A percentile compares a stretch with the other conserved stretches of the same genome.
These are phyloP conservation scores for Andrena cerasifolii DNA, from an alignment of 1,140 invertebrate species.

Conservation along the genomic window DNA sequence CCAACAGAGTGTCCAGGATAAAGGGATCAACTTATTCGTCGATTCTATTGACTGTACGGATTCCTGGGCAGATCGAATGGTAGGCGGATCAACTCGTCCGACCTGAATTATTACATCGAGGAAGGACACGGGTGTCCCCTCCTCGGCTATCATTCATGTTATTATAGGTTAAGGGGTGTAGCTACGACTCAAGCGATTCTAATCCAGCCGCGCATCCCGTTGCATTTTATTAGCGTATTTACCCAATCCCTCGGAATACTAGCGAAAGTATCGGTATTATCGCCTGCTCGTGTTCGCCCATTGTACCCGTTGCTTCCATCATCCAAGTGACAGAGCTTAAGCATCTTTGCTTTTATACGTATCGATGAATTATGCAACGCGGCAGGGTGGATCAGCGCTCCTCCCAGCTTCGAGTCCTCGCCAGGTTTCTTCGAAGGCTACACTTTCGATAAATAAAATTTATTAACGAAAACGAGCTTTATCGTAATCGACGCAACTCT, in stretches of 20 bases:
- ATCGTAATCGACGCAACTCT: background rate
- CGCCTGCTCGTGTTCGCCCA: conserved; percentile 59
- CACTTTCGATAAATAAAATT: background rate
- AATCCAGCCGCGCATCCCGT: conserved; percentile 70
- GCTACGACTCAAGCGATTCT: conserved; percentile 62
- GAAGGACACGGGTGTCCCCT: conserved; percentile 38
- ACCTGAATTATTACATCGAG: conserved; percentile 52
- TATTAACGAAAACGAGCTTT: background rate
- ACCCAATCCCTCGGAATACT: conserved; percentile 62
- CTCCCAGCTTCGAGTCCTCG: background rate
- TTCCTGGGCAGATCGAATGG: conserved; percentile 22
- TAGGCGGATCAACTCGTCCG: conserved; percentile 28
- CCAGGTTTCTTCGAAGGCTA: background rate
- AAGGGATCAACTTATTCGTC: conserved; percentile 22
- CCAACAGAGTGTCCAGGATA: background rate
- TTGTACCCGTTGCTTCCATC: conserved; percentile 61
- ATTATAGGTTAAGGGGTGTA: conserved; percentile 64
- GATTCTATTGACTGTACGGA: conserved; percentile 42
- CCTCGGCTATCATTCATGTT: conserved; percentile 71
- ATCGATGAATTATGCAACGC: conserved; percentile 59
- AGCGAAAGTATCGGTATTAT: conserved; percentile 41
- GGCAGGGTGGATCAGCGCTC: conserved; percentile 24
- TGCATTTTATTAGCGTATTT: conserved; percentile 82
- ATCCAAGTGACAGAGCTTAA: conserved; percentile 25
- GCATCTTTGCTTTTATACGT: conserved; percentile 57